phyloP scores from a whole-genome alignment of 2,888 invertebrate species.

The Cheilosia scutellata region DNA sequence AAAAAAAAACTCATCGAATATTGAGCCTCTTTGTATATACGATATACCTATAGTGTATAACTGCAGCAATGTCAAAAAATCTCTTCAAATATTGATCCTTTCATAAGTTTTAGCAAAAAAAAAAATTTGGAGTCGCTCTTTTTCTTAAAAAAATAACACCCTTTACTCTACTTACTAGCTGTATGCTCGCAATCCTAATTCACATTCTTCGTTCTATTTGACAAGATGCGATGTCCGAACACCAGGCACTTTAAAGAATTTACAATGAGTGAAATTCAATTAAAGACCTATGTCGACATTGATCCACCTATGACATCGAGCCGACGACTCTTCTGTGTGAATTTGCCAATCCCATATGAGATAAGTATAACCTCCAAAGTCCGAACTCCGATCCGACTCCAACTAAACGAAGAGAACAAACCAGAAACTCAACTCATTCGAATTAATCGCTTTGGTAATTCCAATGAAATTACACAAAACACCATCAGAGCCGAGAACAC shows the following conservation, averaged over 20 bases:
- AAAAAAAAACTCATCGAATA: too few relatives aligned
- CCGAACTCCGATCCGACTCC: not conserved
- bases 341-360: slow-evolving; percentile 12
- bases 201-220: not conserved
- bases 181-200: not conserved
- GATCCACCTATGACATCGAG: slow-evolving; percentile 65
- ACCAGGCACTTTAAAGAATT: slow-evolving; percentile 28
- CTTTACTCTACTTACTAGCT: too few relatives aligned
- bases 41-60: too few relatives aligned
- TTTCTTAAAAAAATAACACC: too few relatives aligned
- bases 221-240: not conserved
- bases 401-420: slow-evolving; percentile 8
- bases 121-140: too few relatives aligned
- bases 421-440: slow-evolving; percentile 39
- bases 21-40: too few relatives aligned
- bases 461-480: slow-evolving; percentile 72
- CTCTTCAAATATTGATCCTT: too few relatives aligned
- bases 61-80: too few relatives aligned
- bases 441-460: slow-evolving; percentile 70
- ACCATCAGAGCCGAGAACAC: slow-evolving; percentile 44
- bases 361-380: slow-evolving; percentile 4
- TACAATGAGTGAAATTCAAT: slow-evolving; percentile 63
- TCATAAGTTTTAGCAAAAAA: too few relatives aligned
- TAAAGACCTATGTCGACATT: slow-evolving; percentile 68
- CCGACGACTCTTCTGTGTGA: slow-evolving; percentile 34